Percentiles rank a stretch among this genome's conserved stretches.
phyloP scores from a whole-genome alignment of 2,113 vertebrate genomes.

The Porphyrio hochstetteri region DNA sequence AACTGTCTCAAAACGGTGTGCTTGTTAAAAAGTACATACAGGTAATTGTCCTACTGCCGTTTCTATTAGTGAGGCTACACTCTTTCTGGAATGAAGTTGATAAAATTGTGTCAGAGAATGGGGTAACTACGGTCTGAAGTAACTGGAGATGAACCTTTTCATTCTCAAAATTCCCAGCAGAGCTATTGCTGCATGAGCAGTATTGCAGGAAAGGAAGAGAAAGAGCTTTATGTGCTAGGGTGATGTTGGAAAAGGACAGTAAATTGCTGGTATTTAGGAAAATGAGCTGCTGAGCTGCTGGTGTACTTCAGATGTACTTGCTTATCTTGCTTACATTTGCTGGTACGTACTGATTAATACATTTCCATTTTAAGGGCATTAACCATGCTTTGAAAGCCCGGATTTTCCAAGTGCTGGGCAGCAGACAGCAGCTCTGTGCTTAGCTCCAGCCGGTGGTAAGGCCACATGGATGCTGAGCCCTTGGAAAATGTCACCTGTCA shows the following conservation, averaged over 20 bases:
- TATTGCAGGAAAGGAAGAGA: neutral
- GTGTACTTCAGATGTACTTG: neutral
- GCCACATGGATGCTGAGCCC: neutral
- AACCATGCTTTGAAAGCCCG: accelerated
- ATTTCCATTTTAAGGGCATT: neutral
- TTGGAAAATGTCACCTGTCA: neutral
- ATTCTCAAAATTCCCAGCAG: neutral
- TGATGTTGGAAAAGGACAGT: neutral
- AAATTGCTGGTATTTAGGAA: neutral
- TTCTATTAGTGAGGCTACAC: neutral
- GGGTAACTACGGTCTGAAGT: neutral
- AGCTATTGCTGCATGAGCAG: neutral
- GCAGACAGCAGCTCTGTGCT: neutral
- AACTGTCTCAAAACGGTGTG: neutral
- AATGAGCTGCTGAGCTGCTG: neutral
- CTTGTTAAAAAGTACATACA: accelerated
- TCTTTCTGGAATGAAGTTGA: neutral
- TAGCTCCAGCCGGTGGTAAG: neutral
- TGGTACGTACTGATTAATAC: neutral
- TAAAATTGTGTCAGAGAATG: neutral
- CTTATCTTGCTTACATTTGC: neutral
- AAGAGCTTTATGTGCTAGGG: neutral
- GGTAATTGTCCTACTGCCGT: accelerated
- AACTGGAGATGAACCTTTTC: neutral
- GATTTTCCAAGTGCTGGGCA: neutral